These are phyloP conservation scores for Parnassius smintheus DNA, from an alignment of 2,888 invertebrate species.

Conservation along the genomic window DNA sequence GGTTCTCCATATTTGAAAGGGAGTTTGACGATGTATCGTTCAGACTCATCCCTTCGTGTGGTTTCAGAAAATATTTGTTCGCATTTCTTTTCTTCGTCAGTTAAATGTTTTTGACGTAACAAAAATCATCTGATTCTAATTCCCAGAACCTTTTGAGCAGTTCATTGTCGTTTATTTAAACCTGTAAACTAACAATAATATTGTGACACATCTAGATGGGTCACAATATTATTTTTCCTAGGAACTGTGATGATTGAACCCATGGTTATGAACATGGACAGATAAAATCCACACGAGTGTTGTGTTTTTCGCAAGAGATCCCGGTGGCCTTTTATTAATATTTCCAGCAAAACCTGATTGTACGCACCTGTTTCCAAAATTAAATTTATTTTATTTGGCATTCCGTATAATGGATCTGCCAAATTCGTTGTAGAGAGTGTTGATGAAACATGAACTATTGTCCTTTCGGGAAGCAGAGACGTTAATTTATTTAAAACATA, in stretches of 20 bases:
- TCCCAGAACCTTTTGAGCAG: not conserved
- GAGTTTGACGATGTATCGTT: not conserved
- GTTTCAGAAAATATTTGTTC: not conserved
- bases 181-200: not conserved
- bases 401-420: not conserved
- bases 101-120: not conserved
- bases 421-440: not conserved
- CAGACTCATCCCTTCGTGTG: not conserved
- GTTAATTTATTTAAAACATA: not conserved
- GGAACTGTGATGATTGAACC: not conserved
- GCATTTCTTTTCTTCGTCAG: not conserved
- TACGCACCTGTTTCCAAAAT: too few species aligned
- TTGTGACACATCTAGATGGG: too few species aligned
- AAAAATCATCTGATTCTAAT: not conserved
- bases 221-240: too few species aligned
- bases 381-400: conserved; percentile 22
- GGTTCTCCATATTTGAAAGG: conserved; percentile 1
- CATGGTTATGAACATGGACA: conserved; percentile 13
- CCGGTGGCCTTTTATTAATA: conserved; percentile 25
- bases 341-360: too few species aligned
- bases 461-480: not conserved
- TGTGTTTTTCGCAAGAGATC: conserved; percentile 31
- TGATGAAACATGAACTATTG: not conserved
- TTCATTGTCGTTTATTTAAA: not conserved
- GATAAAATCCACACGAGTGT: conserved; percentile 36